A percentile compares a stretch with the other conserved stretches of the same genome.
Conservation (phyloP, 2,113 vertebrate genomes). For the Probosciger aterrimus region DNA sequence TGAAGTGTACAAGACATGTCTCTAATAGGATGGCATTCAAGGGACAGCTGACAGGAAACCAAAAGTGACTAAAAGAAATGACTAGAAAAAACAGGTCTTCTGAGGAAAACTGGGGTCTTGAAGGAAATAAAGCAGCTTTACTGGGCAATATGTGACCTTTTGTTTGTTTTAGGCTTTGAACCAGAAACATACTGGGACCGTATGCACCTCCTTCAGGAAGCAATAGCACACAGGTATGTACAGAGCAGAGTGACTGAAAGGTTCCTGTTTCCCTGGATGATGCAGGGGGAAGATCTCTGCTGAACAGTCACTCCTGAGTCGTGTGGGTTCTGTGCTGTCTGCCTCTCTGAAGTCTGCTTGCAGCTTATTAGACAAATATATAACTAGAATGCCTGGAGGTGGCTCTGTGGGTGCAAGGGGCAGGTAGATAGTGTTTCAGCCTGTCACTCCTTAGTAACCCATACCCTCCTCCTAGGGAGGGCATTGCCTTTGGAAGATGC, state of each 20-base stretch:
- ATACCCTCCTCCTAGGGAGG: neutral
- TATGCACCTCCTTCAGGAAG: slow-evolving; percentile 97
- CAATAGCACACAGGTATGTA: slow-evolving; percentile 87
- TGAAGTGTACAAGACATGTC: neutral
- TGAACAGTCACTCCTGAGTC: neutral
- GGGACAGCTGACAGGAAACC: neutral
- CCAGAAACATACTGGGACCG: slow-evolving; percentile 97
- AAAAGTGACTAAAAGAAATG: neutral
- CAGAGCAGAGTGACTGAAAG: neutral
- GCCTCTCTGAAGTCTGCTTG: neutral
- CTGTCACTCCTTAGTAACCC: neutral
- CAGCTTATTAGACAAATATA: neutral
- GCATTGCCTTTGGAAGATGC: neutral
- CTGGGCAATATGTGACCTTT: neutral
- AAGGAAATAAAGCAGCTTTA: neutral
- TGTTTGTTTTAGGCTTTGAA: slow-evolving; percentile 84
- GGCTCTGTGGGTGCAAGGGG: neutral
- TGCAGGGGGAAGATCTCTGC: neutral
- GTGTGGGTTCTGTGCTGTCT: neutral
- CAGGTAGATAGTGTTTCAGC: neutral
- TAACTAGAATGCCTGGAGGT: neutral
- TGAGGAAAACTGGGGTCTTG: neutral
- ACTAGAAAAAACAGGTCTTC: neutral
- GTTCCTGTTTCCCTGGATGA: neutral
- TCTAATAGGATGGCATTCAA: neutral